Evolutionary conservation across 2,797 vertebrate species (phyloP).

Genomic region (Amblyopsis hoosieri): DNA sequence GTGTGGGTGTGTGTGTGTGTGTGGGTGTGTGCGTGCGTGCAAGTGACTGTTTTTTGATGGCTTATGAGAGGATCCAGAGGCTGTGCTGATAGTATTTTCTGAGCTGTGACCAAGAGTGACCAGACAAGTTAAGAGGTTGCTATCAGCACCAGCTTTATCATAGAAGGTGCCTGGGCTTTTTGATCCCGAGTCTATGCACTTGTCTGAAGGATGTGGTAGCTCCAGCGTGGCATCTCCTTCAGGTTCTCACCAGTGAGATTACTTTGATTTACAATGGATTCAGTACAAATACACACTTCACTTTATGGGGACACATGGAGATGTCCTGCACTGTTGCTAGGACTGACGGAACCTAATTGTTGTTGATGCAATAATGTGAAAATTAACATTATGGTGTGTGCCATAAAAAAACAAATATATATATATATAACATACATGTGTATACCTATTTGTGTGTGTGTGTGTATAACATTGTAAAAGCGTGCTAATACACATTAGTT

Average conservation of each 20-base stretch:
- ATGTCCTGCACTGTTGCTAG: too few species aligned
- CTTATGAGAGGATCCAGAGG: conserved; percentile 70
- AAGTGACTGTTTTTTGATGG: conserved; percentile 36
- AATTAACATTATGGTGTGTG: too few species aligned
- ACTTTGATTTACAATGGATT: neutral
- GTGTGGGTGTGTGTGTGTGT: conserved; percentile 24
- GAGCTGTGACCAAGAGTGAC: conserved; percentile 56
- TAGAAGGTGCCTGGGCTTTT: conserved; percentile 49
- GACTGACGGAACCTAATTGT: too few species aligned
- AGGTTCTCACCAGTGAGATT: conserved; percentile 4
- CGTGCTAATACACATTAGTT: too few species aligned
- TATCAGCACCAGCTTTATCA: conserved; percentile 71
- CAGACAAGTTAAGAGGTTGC: conserved; percentile 71
- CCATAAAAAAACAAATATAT: too few species aligned
- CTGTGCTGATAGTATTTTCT: conserved; percentile 63
- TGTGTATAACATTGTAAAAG: too few species aligned
- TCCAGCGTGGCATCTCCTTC: conserved; percentile 11
- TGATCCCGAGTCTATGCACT: conserved; percentile 53
- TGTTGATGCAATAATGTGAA: too few species aligned
- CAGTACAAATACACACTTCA: too few species aligned
- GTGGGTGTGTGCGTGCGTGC: conserved; percentile 25
- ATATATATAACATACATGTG: too few species aligned
- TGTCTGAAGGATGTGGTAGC: conserved; percentile 29
- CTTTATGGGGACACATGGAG: too few species aligned
- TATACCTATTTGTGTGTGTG: too few species aligned